Evolutionary conservation across 2,113 vertebrate genomes (phyloP), one percentile per base, ranked within the genome.

Genomic region (Pyxicephalus adspersus): DNA sequence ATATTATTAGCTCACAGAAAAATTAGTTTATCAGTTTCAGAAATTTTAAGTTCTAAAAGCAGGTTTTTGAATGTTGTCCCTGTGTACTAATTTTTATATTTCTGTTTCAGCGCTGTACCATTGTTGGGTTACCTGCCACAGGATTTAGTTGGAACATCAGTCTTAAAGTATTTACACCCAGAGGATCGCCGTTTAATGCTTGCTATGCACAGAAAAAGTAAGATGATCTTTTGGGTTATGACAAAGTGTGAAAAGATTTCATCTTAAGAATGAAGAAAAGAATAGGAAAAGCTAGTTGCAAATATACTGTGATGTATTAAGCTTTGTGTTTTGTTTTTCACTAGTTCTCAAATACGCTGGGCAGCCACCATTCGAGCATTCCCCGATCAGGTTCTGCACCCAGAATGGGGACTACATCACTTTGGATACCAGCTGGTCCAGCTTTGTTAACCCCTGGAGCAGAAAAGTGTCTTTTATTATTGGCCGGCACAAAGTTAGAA

Each of bases 361-460:
- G 2, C 95, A 94, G 54, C 84, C 93, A 45, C 94, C 95, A 3
- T 97, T 97, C 71, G 95, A 96, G 71, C 95, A 97, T 79, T 93
- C 91, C 1, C 95, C 96, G 0, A 83, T 97, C 68, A 92, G 95
- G 64, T 92, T 98, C 77, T 92, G 92, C 82, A 94, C 95, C 83
- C 95, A 96, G 71, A 97, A 95, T 22, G 96, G 96, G 18, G 95
- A 98, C 87, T 95, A 95, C 73, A 29, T 97, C 78, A 91, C 94
- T 0, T 67, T 97, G 87, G 95, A 96, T 85, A 96, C 95, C 85
- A 97, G 95, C 86, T 97, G 96, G 95, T 96, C 94, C 83, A 95
- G 95, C 87, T 97, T 95, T 82, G 94, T 97, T 85, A 97, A 96
- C 85, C 96, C 95, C 0, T 98, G 96, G 96, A 97, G 94, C 87